Base-by-base conservation (phyloP, 2,797 vertebrate species). In the Sarcophilus harrisii region DNA sequence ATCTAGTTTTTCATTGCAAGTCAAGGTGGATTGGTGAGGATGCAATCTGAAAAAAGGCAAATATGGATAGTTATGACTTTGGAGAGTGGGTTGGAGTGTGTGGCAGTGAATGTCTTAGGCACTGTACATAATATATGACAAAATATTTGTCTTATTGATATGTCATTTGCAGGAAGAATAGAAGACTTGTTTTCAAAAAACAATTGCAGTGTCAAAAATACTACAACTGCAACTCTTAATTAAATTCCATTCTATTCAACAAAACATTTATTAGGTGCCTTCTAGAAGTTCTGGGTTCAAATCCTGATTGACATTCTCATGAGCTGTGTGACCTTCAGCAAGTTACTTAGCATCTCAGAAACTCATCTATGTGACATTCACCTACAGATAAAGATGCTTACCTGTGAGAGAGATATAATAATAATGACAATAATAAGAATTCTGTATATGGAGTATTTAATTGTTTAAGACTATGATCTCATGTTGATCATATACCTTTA, bases 1-100 rank as follows among this genome's bases (percentile, higher is more conserved):
- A 90, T 11, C 27, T n/a, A 91, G 87, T 60, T 90, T 94, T 90
- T 93, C 96, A 97, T 94, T 97, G 93, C 66, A 96, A 96, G 95
- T 87, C 58, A 92, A n/a, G 49, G 66, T 94, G 54, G 92, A 73
- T 66, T 96, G 90, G 49, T 38, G 89, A 91, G 96, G 97, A 96
- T 93, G 92, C 96, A 95, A 92, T 58, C 18, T 94, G 93, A 93
- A 95, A 97, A 93, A 94, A 28, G 58, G 52, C 96, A 94, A 24
- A 96, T 95, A 94, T 29, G 58, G 89, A 91, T 49, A 2, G 21
- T 92, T 94, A 58, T 58, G 91, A 94, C 57, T 91, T 94, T 59
- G 38, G 16, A 18, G 92, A 94, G 93, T 49, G 24, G 45, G 57
- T 81, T 49, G 32, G 8, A 91, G 58, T n/a, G 1, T 57, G 93